Base-by-base conservation (phyloP, 2,797 vertebrate species). In the Chaenodraco wilsoni region DNA sequence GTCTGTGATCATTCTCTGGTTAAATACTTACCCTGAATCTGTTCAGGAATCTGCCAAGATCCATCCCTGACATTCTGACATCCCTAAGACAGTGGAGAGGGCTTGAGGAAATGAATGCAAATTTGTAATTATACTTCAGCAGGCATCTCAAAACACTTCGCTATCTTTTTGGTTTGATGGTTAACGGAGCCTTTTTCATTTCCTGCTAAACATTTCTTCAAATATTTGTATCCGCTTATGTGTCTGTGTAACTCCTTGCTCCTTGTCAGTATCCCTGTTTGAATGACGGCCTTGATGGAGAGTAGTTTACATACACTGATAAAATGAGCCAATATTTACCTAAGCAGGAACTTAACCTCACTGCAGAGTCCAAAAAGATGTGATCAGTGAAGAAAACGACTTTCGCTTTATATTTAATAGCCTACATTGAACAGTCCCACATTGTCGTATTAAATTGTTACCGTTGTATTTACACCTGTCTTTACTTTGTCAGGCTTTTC, bases 101-200 rank as follows among this genome's bases (percentile, higher is more conserved):
- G 69, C 72, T 81, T 0, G 14, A 84, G 81, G 86, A 88, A 84
- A 84, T 87, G 11, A 87, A 90, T 84, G 74, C 77, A 84, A 79
- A 88, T 79, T 68, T 78, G 65, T 78, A 84, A 88, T 83, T 82
- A 84, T 60, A 62, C 51, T 66, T 40, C 68, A 63, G 59, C 10
- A 60, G 69, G 75, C 50, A 76, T 80, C 33, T 37, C 61, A 55
- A 17, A 72, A 72, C 66, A 37, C 79, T 6, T n/a, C n/a, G n/a
- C n/a, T n/a, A n/a, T n/a, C n/a, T n/a, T n/a, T n/a, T n/a, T n/a
- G n/a, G n/a, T n/a, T n/a, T n/a, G n/a, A n/a, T n/a, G n/a, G n/a
- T n/a, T n/a, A n/a, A n/a, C n/a, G n/a, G n/a, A n/a, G 41, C 55
- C 63, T 43, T 79, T 89, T 62, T 87, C 66, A 90, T 92, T 91